phyloP scores from a whole-genome alignment of 2,113 vertebrate species.

The Mionectes macconnelli region DNA sequence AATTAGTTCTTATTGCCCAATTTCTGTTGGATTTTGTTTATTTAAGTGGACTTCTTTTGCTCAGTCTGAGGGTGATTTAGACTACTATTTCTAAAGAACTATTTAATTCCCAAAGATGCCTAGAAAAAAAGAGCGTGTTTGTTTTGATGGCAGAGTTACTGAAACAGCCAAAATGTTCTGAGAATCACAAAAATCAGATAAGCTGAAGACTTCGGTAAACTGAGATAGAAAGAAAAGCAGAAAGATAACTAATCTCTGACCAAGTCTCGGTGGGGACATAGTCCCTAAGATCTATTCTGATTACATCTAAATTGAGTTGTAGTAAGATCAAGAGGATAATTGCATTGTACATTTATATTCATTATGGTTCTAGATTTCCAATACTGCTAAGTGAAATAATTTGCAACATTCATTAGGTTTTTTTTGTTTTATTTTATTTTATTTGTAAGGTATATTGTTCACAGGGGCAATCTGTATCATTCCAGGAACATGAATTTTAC shows the following conservation, averaged over 20 bases:
- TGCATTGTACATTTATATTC: background rate
- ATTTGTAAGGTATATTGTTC: background rate
- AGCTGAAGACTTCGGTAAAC: background rate
- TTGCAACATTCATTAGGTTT: background rate
- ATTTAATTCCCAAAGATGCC: background rate
- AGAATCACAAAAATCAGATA: background rate
- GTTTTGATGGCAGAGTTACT: background rate
- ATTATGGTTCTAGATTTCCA: background rate
- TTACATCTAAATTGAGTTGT: too few relatives aligned
- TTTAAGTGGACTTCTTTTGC: background rate
- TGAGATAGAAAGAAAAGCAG: background rate
- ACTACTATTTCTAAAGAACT: background rate
- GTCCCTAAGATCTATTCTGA: too few relatives aligned
- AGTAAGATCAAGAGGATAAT: too few relatives aligned
- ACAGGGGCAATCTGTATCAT: background rate
- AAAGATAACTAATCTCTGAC: background rate
- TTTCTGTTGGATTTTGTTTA: background rate
- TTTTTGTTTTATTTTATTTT: background rate
- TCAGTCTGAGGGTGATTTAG: background rate
- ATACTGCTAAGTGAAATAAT: background rate
- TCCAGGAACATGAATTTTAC: background rate
- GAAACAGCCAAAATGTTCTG: background rate
- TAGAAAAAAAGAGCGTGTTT: background rate
- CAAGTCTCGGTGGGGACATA: background rate
- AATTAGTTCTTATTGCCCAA: background rate